Conservation (phyloP, 1,140 invertebrate species). For the Diploscapter pachys region DNA sequence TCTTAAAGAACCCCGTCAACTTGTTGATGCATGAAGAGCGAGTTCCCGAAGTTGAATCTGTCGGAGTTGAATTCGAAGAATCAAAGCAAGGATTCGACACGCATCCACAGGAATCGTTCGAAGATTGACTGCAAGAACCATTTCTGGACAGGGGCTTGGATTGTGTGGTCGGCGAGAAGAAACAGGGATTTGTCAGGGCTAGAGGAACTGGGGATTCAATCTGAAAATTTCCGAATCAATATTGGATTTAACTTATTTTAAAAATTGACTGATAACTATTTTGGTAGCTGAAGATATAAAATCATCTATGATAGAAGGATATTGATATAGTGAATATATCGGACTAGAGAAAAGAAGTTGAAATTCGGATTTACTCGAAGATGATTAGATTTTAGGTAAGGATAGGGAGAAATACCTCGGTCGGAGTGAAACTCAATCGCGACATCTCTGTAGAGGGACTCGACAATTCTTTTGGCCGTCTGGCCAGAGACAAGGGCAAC, state of each 20-base stretch:
- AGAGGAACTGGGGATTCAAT: too few relatives aligned
- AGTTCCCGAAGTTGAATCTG: background rate
- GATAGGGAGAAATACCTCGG: background rate
- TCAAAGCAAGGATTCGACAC: slow-evolving; percentile 46
- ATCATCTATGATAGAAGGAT: slow-evolving; percentile 8
- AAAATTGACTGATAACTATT: too few relatives aligned
- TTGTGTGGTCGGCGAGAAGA: too few relatives aligned
- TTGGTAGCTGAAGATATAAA: slow-evolving; percentile 8
- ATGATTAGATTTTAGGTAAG: too few relatives aligned
- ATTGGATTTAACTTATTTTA: too few relatives aligned
- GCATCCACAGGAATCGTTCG: too few relatives aligned
- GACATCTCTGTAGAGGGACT: slow-evolving; percentile 55
- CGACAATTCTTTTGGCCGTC: slow-evolving; percentile 40
- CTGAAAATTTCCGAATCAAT: too few relatives aligned
- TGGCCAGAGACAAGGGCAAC: slow-evolving; percentile 8
- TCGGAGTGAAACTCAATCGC: slow-evolving; percentile 42
- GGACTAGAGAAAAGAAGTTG: slow-evolving; percentile 12
- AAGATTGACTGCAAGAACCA: too few relatives aligned
- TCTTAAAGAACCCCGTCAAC: background rate
- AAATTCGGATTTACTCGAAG: slow-evolving; percentile 6
- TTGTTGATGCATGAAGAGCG: too few relatives aligned
- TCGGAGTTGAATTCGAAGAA: background rate
- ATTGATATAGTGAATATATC: background rate
- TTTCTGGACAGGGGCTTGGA: too few relatives aligned
- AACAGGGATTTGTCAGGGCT: too few relatives aligned